Evolutionary conservation across 2,113 vertebrate species (phyloP).

Genomic region (Neogale vison): DNA sequence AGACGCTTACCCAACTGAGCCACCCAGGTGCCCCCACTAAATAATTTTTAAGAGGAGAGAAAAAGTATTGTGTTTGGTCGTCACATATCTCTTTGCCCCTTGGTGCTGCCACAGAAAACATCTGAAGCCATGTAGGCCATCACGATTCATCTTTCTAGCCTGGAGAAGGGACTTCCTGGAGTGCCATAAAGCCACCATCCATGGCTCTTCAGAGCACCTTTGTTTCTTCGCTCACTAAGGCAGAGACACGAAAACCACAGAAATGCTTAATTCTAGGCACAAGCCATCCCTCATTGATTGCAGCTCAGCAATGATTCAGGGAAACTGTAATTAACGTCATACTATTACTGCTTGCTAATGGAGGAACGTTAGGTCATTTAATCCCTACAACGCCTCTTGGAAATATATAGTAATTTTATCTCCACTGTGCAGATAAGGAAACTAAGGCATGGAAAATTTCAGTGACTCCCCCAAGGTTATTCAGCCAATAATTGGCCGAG

Average conservation of each 20-base stretch:
- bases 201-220: neutral
- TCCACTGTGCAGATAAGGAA: neutral
- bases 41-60: neutral
- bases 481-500: neutral
- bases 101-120: neutral
- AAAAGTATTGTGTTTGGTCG: neutral
- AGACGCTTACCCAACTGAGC: neutral
- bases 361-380: conserved; percentile 1
- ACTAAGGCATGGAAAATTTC: neutral
- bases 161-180: neutral
- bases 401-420: neutral
- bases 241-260: neutral
- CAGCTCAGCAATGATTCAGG: neutral
- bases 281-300: neutral
- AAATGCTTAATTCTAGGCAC: neutral
- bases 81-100: neutral
- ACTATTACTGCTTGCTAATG: neutral
- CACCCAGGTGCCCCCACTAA: neutral
- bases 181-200: neutral
- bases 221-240: neutral
- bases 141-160: neutral
- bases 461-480: neutral
- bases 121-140: neutral
- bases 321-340: neutral
- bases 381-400: neutral